Evolutionary conservation across 1,140 invertebrate species (phyloP).

Genomic region (Lasioglossum albipes): DNA sequence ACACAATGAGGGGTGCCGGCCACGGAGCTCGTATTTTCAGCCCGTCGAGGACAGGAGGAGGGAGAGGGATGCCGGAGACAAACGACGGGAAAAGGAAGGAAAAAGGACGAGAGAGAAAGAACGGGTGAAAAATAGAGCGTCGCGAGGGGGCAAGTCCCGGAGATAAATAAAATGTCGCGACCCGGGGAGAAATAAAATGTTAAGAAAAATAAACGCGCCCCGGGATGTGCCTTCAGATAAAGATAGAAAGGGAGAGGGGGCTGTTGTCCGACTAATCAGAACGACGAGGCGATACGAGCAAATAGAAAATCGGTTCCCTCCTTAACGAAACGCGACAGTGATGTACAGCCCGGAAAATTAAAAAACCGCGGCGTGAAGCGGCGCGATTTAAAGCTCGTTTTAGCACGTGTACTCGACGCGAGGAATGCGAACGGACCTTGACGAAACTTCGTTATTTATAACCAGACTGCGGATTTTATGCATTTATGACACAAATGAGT

Average conservation of each 20-base stretch:
- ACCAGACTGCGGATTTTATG: background rate
- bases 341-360: slow-evolving; percentile 64
- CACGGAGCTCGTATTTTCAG: background rate
- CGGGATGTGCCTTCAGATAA: background rate
- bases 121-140: too few species aligned
- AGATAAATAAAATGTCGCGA: too few species aligned
- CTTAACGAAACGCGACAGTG: slow-evolving; percentile 64
- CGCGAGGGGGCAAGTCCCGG: too few species aligned
- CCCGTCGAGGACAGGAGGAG: too few species aligned
- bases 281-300: slow-evolving; percentile 39
- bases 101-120: too few species aligned
- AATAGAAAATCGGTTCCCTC: slow-evolving; percentile 61
- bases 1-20: slow-evolving; percentile 41
- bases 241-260: background rate
- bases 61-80: too few species aligned
- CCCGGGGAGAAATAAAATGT: too few species aligned
- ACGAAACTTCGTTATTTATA: slow-evolving; percentile 66
- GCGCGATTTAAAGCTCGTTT: background rate
- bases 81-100: too few species aligned
- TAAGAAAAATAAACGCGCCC: background rate
- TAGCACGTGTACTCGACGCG: slow-evolving; percentile 5
- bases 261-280: slow-evolving; percentile 53
- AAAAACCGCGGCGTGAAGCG: slow-evolving; percentile 52
- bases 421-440: slow-evolving; percentile 53
- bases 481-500: too few species aligned